A percentile compares a stretch with the other conserved stretches of the same genome.
These are phyloP conservation scores for Ophion obscuratus DNA, from an alignment of 2,888 invertebrate genomes.

Conservation along the genomic window DNA sequence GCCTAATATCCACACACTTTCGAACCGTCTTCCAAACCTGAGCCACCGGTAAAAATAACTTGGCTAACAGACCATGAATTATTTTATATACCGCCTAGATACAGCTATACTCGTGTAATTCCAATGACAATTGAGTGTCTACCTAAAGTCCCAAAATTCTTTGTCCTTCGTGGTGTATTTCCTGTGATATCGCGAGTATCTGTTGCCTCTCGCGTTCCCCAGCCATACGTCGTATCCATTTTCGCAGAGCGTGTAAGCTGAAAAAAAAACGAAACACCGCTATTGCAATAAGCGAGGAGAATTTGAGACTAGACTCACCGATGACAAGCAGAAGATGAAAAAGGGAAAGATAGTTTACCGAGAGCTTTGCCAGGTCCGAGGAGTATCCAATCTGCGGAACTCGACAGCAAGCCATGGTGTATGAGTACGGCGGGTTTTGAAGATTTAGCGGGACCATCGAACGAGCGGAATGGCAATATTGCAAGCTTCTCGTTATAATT, in stretches of 20 bases:
- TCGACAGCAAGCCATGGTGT: slow-evolving; percentile 80
- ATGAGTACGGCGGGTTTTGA: slow-evolving; percentile 76
- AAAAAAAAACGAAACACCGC: slow-evolving; percentile 50
- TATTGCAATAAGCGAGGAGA: background rate
- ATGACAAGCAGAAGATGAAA: background rate
- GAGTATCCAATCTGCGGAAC: slow-evolving; percentile 81
- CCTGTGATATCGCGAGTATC: slow-evolving; percentile 80
- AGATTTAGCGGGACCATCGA: slow-evolving; percentile 25
- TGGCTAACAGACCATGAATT: no score
- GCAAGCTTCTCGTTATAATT: slow-evolving; percentile 14
- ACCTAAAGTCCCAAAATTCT: slow-evolving; percentile 83
- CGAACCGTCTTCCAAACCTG: no score
- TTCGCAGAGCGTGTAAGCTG: slow-evolving; percentile 80
- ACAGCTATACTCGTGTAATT: background rate
- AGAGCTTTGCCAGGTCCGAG: slow-evolving; percentile 81
- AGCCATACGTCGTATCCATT: slow-evolving; percentile 82
- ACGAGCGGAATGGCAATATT: slow-evolving; percentile 26
- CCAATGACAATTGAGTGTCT: slow-evolving; percentile 16
- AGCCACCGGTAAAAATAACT: background rate
- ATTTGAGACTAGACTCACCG: background rate
- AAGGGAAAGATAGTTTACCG: slow-evolving; percentile 69
- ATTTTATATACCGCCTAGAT: no score
- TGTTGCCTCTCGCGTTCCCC: slow-evolving; percentile 80
- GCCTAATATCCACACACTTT: no score
- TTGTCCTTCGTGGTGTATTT: slow-evolving; percentile 78